These are phyloP conservation scores for Hyperoplus immaculatus DNA, from an alignment of 2,797 vertebrate species.

Conservation along the genomic window DNA sequence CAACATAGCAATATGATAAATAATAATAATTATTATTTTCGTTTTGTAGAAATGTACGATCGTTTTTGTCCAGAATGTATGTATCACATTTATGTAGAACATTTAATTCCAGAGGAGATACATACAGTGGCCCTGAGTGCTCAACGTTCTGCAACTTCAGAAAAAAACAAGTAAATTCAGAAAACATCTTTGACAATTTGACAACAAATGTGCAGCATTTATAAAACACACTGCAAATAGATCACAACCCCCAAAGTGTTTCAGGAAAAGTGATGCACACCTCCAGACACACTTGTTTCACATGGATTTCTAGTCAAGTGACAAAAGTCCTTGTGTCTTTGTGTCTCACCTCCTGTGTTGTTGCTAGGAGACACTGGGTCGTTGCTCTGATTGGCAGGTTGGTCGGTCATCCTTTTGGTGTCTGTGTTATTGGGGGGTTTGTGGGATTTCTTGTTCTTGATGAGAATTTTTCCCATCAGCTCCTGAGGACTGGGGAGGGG, in stretches of 20 bases:
- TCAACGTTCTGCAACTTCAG: no score
- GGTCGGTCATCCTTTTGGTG: constrained; percentile 93
- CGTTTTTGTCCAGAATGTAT: background rate
- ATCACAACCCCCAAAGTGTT: no score
- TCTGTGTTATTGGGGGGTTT: constrained; percentile 91
- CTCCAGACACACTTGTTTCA: constrained; percentile 36
- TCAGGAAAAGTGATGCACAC: background rate
- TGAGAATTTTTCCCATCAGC: constrained; percentile 97
- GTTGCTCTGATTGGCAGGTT: constrained; percentile 92
- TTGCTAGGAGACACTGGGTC: constrained; percentile 94
- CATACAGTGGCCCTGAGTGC: no score
- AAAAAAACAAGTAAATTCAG: no score
- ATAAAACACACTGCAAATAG: no score
- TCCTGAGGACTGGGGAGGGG: constrained; percentile 96
- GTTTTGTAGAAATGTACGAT: background rate
- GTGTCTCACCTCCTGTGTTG: constrained; percentile 85
- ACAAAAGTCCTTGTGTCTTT: constrained; percentile 55
- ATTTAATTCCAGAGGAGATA: no score
- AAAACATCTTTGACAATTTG: no score
- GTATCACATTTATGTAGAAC: no score
- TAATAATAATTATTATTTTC: background rate
- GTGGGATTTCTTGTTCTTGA: constrained; percentile 99
- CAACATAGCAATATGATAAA: background rate
- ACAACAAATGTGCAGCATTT: no score
- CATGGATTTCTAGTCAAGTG: constrained; percentile 30